Conservation (phyloP, 2,888 invertebrate genomes). For the Agrotis ipsilon region DNA sequence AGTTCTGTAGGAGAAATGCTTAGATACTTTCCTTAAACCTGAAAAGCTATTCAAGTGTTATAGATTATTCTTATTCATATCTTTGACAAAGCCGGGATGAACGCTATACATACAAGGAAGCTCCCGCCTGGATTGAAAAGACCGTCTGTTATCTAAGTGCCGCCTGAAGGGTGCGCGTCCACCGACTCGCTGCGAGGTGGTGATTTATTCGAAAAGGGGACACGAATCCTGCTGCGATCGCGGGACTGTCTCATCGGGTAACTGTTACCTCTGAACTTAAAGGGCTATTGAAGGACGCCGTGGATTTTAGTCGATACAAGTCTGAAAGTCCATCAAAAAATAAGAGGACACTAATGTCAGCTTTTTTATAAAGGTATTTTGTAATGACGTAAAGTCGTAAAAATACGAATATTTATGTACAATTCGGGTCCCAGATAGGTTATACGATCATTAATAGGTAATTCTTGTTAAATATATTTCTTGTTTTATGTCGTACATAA, state of each 20-base stretch:
- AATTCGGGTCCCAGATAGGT: background rate
- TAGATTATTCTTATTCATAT: conserved; percentile 61
- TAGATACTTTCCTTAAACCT: conserved; percentile 36
- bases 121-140: conserved; percentile 51
- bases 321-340: too few species aligned
- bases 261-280: too few species aligned
- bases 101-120: conserved; percentile 50
- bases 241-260: too few species aligned
- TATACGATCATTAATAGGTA: background rate
- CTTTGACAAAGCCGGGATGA: conserved; percentile 52
- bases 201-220: background rate
- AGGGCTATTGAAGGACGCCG: too few species aligned
- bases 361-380: too few species aligned
- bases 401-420: background rate
- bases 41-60: conserved; percentile 58
- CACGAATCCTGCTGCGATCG: background rate
- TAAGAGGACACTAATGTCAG: too few species aligned
- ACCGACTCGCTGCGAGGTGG: conserved; percentile 13
- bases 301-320: too few species aligned
- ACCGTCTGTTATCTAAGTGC: conserved; percentile 56
- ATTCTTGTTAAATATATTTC: too few species aligned
- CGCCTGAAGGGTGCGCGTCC: conserved; percentile 27
- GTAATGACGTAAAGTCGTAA: background rate
- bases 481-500: too few species aligned
- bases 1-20: too few species aligned